Base-by-base conservation (phyloP, 1,140 invertebrate genomes). In the Brachionus asplanchnoidis region DNA sequence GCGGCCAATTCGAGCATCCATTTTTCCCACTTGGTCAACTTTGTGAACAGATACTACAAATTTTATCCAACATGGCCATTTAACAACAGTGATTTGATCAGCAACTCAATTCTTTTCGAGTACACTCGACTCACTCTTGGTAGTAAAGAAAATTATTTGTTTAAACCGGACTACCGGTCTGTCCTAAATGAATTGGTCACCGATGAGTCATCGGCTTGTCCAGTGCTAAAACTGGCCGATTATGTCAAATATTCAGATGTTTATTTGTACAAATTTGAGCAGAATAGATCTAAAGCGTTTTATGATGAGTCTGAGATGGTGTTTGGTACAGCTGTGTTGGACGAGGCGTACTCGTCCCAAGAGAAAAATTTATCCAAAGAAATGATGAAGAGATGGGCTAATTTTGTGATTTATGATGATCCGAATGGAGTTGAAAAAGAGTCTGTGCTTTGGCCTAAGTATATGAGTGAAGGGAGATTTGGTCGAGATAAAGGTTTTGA, bases 31-130 rank as follows among this genome's bases (percentile, higher is more conserved):
- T 23, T 50, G 17, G 23, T 44, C 26, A 20, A 78, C 28, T 78
- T 78, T 78, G 8, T 78, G 5, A 56, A 56, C 4, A 46, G 42
- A 46, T 78, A 50, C 36, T 78, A 78, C 75, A 28, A 46, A 14
- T 78, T 78, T 42, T 78, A 78, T 56, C 75, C 75, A 56, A 78
- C 42, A 26, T 78, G 75, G 75, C 75, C 75, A 17, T 46, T 50
- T 3, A 78, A 78, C 17, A 78, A 46, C 40, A 42, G 11, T 56
- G 26, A 78, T 46, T 46, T 56, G 75, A 42, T 78, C 7, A n/a
- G 11, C 14, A 78, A 78, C 36, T 78, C 75, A 12, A 78, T 78
- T 23, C 40, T 78, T 3, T 28, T 28, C 17, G 50, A 78, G 40
- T 78, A 78, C 23, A 56, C 42, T 11, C 17, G 50, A 7, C 40